Percentiles rank a stretch among this genome's conserved stretches.
Conservation (phyloP, 2,888 invertebrate genomes). For the Lissonota sp. region DNA sequence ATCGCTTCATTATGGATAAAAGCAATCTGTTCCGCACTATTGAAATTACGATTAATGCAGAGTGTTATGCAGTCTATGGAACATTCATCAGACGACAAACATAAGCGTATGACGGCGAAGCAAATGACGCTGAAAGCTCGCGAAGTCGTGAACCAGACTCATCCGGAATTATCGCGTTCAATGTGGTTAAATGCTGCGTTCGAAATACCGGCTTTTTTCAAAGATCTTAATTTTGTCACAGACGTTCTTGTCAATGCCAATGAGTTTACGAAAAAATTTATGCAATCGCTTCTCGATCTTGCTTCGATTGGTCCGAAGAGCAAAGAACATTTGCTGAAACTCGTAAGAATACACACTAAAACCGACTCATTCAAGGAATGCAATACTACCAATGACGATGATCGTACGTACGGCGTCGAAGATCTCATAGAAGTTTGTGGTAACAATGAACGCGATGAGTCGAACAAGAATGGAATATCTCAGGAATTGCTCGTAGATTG, state of each 20-base stretch:
- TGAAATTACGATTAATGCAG: constrained; percentile 82
- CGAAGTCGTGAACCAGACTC: constrained; percentile 64
- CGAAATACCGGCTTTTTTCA: constrained; percentile 72
- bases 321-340: constrained; percentile 70
- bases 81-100: constrained; percentile 67
- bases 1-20: constrained; percentile 86
- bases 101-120: constrained; percentile 66
- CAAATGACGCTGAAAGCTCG: constrained; percentile 69
- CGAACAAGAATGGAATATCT: constrained; percentile 17
- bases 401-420: constrained; percentile 84
- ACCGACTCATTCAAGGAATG: constrained; percentile 73
- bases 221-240: constrained; percentile 70
- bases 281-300: constrained; percentile 74
- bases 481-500: constrained; percentile 14
- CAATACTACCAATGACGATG: constrained; percentile 61
- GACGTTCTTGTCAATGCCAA: constrained; percentile 73
- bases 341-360: constrained; percentile 75
- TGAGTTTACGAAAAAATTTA: constrained; percentile 71
- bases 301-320: constrained; percentile 64
- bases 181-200: constrained; percentile 71
- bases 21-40: constrained; percentile 84
- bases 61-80: constrained; percentile 71
- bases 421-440: constrained; percentile 80
- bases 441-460: constrained; percentile 22
- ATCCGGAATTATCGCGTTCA: constrained; percentile 71